Conservation (phyloP, 2,113 vertebrate genomes). For the Neoarius graeffei region DNA sequence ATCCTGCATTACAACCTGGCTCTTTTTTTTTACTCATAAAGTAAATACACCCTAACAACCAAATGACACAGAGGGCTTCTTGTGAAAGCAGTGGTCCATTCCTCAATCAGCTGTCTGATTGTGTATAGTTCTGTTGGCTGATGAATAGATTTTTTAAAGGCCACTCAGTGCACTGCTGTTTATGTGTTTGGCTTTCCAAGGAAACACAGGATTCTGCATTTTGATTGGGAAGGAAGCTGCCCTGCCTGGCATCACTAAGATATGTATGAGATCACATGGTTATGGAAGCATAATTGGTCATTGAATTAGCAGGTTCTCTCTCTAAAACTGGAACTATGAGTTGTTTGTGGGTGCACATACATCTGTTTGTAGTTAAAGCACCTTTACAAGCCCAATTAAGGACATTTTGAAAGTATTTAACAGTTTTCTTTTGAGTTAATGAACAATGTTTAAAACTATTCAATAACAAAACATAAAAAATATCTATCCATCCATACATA, state of each 20-base stretch:
- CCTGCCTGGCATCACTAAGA: slow-evolving; percentile 17
- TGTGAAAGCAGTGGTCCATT: slow-evolving; percentile 17
- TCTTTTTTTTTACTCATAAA: slow-evolving; percentile 7
- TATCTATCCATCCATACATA: background rate
- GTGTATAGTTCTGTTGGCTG: slow-evolving; percentile 15
- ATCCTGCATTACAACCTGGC: slow-evolving; percentile 19
- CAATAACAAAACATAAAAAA: too few species aligned
- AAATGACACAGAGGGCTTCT: slow-evolving; percentile 13
- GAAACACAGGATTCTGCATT: slow-evolving; percentile 13
- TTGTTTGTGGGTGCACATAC: background rate
- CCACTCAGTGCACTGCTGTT: background rate
- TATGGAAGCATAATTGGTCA: slow-evolving; percentile 17
- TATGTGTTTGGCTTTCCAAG: slow-evolving; percentile 30
- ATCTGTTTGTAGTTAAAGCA: background rate
- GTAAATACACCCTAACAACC: background rate
- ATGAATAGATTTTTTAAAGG: slow-evolving; percentile 44
- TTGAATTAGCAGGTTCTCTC: background rate
- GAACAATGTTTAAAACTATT: background rate
- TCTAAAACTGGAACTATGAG: slow-evolving; percentile 1
- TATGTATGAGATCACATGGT: slow-evolving; percentile 25
- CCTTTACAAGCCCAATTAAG: slow-evolving; percentile 11
- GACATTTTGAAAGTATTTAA: background rate
- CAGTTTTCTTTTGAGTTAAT: background rate
- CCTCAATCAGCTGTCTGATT: slow-evolving; percentile 25
- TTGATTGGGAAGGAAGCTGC: slow-evolving; percentile 27